Conservation (phyloP, 1,140 invertebrate genomes). For the Drosophila orosa region DNA sequence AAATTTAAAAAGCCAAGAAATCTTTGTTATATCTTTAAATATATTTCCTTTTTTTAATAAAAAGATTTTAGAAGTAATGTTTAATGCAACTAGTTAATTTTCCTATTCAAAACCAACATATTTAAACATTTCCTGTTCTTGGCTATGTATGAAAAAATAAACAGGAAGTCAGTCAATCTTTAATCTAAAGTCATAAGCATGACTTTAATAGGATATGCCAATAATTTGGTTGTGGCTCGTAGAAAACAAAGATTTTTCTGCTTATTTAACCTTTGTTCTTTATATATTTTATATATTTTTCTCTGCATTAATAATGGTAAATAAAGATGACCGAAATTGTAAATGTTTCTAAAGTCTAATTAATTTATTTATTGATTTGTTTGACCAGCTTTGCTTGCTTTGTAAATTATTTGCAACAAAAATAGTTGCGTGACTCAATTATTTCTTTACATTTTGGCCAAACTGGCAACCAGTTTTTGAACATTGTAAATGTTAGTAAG, state of each 20-base stretch:
- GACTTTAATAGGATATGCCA: too few species aligned
- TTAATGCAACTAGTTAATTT: too few species aligned
- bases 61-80: too few species aligned
- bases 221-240: not conserved
- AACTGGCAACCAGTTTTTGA: conserved; percentile 10
- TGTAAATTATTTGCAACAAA: not conserved
- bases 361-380: conserved; percentile 1
- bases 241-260: not conserved
- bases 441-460: conserved; percentile 2
- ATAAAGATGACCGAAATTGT: not conserved
- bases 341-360: not conserved
- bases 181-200: too few species aligned
- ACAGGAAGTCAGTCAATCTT: too few species aligned
- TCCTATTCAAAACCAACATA: too few species aligned
- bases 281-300: not conserved
- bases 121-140: too few species aligned
- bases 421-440: not conserved
- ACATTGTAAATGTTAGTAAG: not conserved
- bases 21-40: not conserved
- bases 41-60: too few species aligned
- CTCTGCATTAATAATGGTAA: not conserved
- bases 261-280: not conserved
- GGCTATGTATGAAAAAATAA: too few species aligned
- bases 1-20: too few species aligned
- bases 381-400: not conserved